Base-by-base conservation (phyloP, 64 coral and sea anemone species). In the Acropora tenuis region DNA sequence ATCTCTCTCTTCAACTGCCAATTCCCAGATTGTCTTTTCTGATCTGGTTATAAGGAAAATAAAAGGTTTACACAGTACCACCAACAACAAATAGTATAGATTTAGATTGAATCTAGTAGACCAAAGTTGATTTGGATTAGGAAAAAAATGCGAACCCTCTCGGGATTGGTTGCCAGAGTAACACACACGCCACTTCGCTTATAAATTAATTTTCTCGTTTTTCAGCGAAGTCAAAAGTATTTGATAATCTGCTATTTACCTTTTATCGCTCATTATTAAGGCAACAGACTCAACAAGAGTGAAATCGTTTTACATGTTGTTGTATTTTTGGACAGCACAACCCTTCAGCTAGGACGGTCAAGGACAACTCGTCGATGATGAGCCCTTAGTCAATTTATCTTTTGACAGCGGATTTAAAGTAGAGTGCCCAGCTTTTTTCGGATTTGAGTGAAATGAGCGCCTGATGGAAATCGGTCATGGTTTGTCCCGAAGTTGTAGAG, bases 1-100 rank as follows among this genome's bases (percentile, higher is more conserved):
- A 44, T 94, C 81, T 49, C 95, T 67, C 30, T 97, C 95, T 94
- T 94, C 88, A 41, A 97, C 90, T 66, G 95, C 92, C 61, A 97
- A 90, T 16, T 97, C 95, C 95, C 95, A 97, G 20, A 97, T 80
- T 48, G 92, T 97, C 80, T 94, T 97, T 13, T 97, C 95, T 86
- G 92, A 94, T 66, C 95, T 97, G 45, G 0, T 69, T 46, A 43
- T 7, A 48, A 71, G 52, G 52, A 10, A 55, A 55, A 55, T 55
- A 5, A 55, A 7, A 55, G 10, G 10, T 55, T 55, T 55, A 53
- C 3, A 53, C 3, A 8, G 30, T 30, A 30, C 30, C 30, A 30
- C 30, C 30, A 30, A 30, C 30, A 30, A 30, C 30, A 30, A 30
- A 30, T 30, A 30, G 30, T 30, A 30, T 30, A 30, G 30, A 30